phyloP scores from a whole-genome alignment of 2,113 vertebrate species.

The Rana temporaria region DNA sequence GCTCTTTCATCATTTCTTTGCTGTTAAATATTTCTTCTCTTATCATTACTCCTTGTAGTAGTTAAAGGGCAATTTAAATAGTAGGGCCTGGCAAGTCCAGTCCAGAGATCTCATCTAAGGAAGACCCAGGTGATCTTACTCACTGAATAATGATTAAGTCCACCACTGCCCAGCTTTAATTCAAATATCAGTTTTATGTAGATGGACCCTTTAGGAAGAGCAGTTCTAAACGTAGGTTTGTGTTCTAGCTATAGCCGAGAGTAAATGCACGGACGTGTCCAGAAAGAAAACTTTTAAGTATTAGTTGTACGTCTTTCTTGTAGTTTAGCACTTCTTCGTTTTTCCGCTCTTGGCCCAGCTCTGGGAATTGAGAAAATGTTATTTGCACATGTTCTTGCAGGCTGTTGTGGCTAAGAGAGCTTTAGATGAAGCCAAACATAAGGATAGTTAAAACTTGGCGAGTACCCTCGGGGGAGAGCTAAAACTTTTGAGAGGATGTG shows the following conservation, averaged over 20 bases:
- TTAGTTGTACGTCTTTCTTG: constrained; percentile 27
- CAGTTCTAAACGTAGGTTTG: neutral
- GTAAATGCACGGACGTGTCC: constrained; percentile 13
- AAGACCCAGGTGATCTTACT: no score
- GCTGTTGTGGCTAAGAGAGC: constrained; percentile 56
- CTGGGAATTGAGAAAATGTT: constrained; percentile 63
- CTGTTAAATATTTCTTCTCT: no score
- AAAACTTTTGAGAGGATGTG: constrained; percentile 63
- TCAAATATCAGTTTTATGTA: no score
- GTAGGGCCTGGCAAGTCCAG: no score
- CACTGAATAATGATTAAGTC: no score
- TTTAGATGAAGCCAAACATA: constrained; percentile 58
- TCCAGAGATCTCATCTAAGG: no score
- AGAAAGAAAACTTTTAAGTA: constrained; percentile 21
- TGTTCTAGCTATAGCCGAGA: neutral
- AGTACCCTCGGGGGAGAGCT: constrained; percentile 65
- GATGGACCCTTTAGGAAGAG: no score
- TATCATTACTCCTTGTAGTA: no score
- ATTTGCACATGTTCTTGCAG: constrained; percentile 62
- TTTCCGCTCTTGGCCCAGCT: constrained; percentile 59
- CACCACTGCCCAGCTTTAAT: no score
- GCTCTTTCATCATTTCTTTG: no score
- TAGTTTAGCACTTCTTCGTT: constrained; percentile 50
- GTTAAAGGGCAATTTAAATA: no score
- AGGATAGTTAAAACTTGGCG: constrained; percentile 59